Conservation (phyloP, 1,140 invertebrate genomes). For the Palaemon carinicauda region DNA sequence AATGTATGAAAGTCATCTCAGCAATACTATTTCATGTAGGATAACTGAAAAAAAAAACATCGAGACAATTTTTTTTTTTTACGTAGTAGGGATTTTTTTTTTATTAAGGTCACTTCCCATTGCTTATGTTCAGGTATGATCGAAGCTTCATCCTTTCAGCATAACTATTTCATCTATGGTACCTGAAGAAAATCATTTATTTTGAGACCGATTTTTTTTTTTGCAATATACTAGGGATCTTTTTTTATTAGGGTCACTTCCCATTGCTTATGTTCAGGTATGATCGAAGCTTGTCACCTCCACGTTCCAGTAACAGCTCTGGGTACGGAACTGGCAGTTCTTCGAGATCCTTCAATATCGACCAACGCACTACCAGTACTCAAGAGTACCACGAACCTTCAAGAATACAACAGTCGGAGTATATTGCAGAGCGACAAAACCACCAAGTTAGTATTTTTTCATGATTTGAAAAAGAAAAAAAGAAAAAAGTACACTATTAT, state of each 20-base stretch:
- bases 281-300: conserved; percentile 77
- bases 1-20: too few species aligned
- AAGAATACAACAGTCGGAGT: not conserved
- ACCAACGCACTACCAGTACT: not conserved
- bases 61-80: too few species aligned
- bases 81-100: not conserved
- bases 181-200: too few species aligned
- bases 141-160: conserved; percentile 71
- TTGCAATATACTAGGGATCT: not conserved
- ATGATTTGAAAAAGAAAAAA: not conserved
- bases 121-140: conserved; percentile 38
- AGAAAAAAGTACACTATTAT: not conserved
- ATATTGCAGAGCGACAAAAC: not conserved
- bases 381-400: conserved; percentile 11
- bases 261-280: conserved; percentile 21
- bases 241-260: not conserved
- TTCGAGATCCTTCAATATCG: conserved; percentile 72
- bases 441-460: conserved; percentile 7
- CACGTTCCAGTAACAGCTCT: conserved; percentile 82
- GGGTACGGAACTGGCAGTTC: conserved; percentile 85
- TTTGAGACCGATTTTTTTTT: too few species aligned
- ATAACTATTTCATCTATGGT: too few species aligned
- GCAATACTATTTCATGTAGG: too few species aligned
- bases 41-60: too few species aligned
- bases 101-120: not conserved